These are phyloP conservation scores for Rhorus exstirpatorius DNA, from an alignment of 2,888 invertebrate species.

Conservation along the genomic window DNA sequence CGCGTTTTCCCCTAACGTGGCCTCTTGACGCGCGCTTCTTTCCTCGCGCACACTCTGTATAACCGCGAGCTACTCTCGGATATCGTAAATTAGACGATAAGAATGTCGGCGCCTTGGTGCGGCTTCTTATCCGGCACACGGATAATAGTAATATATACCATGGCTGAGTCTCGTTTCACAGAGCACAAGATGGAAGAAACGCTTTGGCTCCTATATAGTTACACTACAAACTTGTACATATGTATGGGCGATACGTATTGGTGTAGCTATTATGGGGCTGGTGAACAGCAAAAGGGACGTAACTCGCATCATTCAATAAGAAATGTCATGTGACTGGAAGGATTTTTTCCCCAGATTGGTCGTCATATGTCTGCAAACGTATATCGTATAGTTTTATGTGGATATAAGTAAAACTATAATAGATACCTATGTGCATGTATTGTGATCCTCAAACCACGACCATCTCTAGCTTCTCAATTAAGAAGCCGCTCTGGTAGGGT, in stretches of 20 bases:
- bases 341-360: background rate
- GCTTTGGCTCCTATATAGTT: conserved; percentile 59
- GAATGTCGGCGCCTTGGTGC: conserved; percentile 72
- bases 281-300: background rate
- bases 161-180: conserved; percentile 56
- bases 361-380: background rate
- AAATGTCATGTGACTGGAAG: background rate
- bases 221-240: conserved; percentile 30
- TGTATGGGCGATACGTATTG: conserved; percentile 1
- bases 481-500: conserved; percentile 48
- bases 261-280: background rate
- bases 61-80: conserved; percentile 54
- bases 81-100: conserved; percentile 80
- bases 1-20: background rate
- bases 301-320: background rate
- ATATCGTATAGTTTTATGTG: too few species aligned
- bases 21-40: conserved; percentile 14
- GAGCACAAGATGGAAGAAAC: conserved; percentile 57
- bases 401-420: background rate
- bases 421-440: background rate
- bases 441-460: conserved; percentile 51
- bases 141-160: conserved; percentile 52
- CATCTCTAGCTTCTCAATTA: conserved; percentile 57
- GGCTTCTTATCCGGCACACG: conserved; percentile 66
- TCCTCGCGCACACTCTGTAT: conserved; percentile 21